A percentile compares a stretch with the other conserved stretches of the same genome.
phyloP scores from a whole-genome alignment of 2,888 invertebrate species.

The Dryobota labecula region DNA sequence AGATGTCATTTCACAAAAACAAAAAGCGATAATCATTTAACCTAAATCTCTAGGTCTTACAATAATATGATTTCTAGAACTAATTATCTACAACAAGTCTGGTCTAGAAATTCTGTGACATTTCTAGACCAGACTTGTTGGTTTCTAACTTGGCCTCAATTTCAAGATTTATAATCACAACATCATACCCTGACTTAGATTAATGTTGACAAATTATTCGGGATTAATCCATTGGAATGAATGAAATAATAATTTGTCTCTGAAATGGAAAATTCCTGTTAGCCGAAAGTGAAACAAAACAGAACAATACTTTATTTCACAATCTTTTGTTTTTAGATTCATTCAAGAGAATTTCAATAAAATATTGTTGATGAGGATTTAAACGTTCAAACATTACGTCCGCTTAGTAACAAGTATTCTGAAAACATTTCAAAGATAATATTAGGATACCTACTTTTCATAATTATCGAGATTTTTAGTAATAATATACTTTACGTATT shows the following conservation, averaged over 20 bases:
- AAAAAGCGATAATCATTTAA: background rate
- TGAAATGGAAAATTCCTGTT: constrained; percentile 26
- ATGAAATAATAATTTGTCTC: constrained; percentile 45
- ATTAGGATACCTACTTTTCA: background rate
- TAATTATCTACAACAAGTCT: too few species aligned
- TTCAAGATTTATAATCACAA: constrained; percentile 10
- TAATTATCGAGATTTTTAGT: background rate
- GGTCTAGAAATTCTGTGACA: background rate
- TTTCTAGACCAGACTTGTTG: background rate
- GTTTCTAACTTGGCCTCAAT: constrained; percentile 6
- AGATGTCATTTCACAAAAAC: too few species aligned
- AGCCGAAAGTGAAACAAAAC: constrained; percentile 25
- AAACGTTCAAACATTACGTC: background rate
- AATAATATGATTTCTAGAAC: background rate
- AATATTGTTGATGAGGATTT: constrained; percentile 18
- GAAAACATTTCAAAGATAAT: background rate
- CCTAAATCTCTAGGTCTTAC: background rate
- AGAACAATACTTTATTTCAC: constrained; percentile 33
- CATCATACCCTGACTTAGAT: constrained; percentile 44
- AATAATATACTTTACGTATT: background rate
- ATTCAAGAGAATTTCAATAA: constrained; percentile 21
- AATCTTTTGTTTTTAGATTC: constrained; percentile 42
- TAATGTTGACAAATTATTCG: constrained; percentile 46
- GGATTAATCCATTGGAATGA: constrained; percentile 41
- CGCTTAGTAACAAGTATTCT: background rate